A percentile compares a stretch with the other conserved stretches of the same genome.
These are phyloP conservation scores for Torymus tubicola DNA, from an alignment of 2,888 invertebrate genomes.

Conservation along the genomic window DNA sequence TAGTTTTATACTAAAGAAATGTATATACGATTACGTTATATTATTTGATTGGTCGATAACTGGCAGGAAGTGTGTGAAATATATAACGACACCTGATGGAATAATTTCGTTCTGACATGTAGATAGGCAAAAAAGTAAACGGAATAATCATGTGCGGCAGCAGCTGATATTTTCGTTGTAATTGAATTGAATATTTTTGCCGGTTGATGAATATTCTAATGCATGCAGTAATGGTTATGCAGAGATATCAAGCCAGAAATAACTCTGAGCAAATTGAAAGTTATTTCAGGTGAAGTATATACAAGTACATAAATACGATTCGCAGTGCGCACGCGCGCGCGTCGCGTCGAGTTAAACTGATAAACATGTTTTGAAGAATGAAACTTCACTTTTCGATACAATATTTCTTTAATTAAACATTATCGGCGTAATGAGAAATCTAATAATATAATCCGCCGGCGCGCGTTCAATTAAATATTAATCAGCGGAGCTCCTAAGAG, in stretches of 20 bases:
- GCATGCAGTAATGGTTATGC: too few species aligned
- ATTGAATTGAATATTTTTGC: constrained; percentile 9
- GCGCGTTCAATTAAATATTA: constrained; percentile 22
- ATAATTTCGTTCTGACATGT: too few species aligned
- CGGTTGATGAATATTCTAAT: too few species aligned
- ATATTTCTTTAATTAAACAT: constrained; percentile 24
- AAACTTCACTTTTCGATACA: neutral
- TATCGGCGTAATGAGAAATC: constrained; percentile 10
- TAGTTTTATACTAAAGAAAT: constrained; percentile 15
- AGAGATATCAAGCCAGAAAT: too few species aligned
- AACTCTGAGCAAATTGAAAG: too few species aligned
- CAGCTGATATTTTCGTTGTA: constrained; percentile 1
- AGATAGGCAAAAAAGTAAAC: neutral
- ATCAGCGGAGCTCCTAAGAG: constrained; percentile 20
- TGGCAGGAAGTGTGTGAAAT: neutral
- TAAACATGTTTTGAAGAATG: neutral
- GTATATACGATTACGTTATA: too few species aligned
- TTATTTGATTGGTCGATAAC: constrained; percentile 7
- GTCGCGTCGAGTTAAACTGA: neutral
- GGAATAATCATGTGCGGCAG: constrained; percentile 9
- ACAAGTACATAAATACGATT: neutral
- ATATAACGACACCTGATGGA: too few species aligned
- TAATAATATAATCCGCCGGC: constrained; percentile 4
- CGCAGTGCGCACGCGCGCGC: neutral
- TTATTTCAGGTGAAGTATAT: too few species aligned